phyloP scores from a whole-genome alignment of 2,113 vertebrate genomes.

The Lates calcarifer region DNA sequence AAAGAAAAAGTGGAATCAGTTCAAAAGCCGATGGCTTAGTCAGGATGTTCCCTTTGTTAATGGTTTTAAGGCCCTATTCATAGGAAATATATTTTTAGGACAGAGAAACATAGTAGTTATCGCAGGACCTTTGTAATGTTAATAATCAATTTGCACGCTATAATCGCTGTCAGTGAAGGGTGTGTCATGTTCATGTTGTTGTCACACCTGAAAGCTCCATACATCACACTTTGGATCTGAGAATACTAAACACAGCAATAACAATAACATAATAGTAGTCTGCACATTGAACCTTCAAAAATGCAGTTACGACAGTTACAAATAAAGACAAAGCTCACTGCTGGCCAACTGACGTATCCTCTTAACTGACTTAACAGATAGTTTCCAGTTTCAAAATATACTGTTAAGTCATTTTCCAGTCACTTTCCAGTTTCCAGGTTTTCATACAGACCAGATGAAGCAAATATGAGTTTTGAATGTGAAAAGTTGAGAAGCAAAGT shows the following conservation, averaged over 20 bases:
- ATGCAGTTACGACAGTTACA: neutral
- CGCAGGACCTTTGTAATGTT: neutral
- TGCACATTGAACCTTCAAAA: neutral
- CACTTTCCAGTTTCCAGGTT: too few relatives aligned
- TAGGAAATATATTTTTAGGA: neutral
- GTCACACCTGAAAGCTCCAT: neutral
- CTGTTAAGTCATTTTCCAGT: too few relatives aligned
- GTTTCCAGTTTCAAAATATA: too few relatives aligned
- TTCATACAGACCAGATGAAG: neutral
- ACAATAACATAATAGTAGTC: neutral
- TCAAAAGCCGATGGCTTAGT: neutral
- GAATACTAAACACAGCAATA: neutral
- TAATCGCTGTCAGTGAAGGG: neutral
- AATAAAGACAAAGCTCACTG: neutral
- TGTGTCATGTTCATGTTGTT: neutral
- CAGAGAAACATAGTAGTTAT: neutral
- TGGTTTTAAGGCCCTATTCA: neutral
- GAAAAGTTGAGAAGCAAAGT: neutral
- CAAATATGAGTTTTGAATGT: neutral
- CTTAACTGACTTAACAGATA: neutral
- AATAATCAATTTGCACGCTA: neutral
- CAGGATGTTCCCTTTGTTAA: neutral
- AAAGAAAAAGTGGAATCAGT: neutral
- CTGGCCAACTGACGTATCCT: accelerated
- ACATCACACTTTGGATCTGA: accelerated